Base-by-base conservation (phyloP, 2,113 vertebrate genomes). In the Paralichthys olivaceus region DNA sequence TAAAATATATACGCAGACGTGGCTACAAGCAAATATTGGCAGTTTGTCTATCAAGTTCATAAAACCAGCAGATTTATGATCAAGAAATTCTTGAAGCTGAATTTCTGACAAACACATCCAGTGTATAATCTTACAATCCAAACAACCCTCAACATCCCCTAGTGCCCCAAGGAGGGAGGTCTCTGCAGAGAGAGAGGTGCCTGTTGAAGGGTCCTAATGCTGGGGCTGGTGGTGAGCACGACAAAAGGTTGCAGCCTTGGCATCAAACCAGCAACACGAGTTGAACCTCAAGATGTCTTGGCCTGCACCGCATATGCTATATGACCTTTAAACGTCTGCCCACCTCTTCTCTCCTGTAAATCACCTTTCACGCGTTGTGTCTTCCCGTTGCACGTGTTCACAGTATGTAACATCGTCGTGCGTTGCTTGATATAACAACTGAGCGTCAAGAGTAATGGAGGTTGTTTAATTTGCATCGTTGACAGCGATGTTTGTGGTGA, bases 161-260 rank as follows among this genome's bases (percentile, higher is more conserved):
- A 6, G 8, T 47, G 37, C 3, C 66, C 6, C 23, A 4, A 13
- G 68, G 25, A 26, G 54, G 23, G 17, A 7, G 25, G 25, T 28
- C 2, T 2, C 26, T 29, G 13, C 13, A 54, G 51, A 73, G 8
- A 54, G 53, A 73, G 3, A 5, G 23, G 13, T 8, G 56, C n/a
- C 58, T 56, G 53, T 9, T 60, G 51, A 72, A 45, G 34, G 34
- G n/a, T 60, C 47, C 12, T 29, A 43, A 65, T 2, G 45, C 62
- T 20, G 22, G 55, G 56, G 45, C 62, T 71, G 23, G 14, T 12
- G 0, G n/a, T 55, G n/a, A 76, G 57, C 17, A 28, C n/a, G 34
- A 7, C 63, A 66, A 45, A 40, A 75, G 76, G 60, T 76, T 79
- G 57, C 57, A 61, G 65, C 56, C 61, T 17, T 73, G 26, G 58